Conservation (phyloP, 2,888 invertebrate species). For the Tetranychus piercei region DNA sequence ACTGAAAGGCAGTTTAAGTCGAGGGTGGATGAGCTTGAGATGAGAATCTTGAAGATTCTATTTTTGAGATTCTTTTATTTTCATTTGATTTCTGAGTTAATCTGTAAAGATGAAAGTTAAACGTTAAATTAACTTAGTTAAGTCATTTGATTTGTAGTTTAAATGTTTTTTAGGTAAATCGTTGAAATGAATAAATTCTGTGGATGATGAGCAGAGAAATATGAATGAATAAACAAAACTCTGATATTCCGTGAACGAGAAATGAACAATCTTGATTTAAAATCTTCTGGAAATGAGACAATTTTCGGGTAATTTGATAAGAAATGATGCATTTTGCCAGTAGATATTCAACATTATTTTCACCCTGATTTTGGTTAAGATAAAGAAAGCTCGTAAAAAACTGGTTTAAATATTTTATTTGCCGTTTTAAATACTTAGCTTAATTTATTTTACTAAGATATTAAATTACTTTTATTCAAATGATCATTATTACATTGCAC, state of each 20-base stretch:
- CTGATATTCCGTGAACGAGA: background rate
- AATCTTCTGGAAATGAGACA: conserved; percentile 1
- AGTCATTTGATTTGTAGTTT: too few species aligned
- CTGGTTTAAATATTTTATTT: too few species aligned
- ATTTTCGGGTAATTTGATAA: background rate
- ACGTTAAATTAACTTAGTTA: too few species aligned
- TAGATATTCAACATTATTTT: background rate
- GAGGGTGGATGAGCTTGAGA: background rate
- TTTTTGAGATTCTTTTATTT: background rate
- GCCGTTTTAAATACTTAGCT: too few species aligned
- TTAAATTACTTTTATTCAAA: too few species aligned
- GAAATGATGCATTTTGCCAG: background rate
- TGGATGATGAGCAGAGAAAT: background rate
- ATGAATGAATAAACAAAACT: background rate
- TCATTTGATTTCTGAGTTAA: background rate
- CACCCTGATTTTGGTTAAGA: too few species aligned
- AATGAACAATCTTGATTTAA: background rate
- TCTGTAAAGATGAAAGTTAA: too few species aligned
- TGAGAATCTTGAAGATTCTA: background rate
- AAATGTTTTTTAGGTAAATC: too few species aligned
- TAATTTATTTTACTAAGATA: too few species aligned
- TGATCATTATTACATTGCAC: too few species aligned
- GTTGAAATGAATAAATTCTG: background rate
- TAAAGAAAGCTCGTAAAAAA: too few species aligned
- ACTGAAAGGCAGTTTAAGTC: background rate